Conservation (phyloP, 2,113 vertebrate species). For the Archocentrus centrarchus region DNA sequence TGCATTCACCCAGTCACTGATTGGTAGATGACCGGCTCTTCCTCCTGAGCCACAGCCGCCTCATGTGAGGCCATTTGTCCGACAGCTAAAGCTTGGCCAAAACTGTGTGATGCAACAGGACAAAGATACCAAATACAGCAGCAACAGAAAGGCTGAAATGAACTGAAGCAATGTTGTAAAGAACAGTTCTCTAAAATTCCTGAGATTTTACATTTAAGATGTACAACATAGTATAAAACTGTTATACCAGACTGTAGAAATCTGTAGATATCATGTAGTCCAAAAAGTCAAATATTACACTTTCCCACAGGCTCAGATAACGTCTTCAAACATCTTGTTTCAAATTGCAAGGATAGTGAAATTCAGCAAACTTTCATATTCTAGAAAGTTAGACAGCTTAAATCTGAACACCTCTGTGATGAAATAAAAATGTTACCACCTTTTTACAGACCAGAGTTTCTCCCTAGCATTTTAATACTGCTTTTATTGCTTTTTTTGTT, state of each 20-base stretch:
- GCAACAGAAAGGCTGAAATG: neutral
- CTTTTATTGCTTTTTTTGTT: neutral
- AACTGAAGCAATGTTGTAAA: neutral
- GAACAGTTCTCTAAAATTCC: neutral
- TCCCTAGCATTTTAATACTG: neutral
- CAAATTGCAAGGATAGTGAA: neutral
- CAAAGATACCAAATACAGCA: neutral
- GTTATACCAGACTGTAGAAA: neutral
- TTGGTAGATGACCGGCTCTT: too few species aligned
- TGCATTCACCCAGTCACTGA: too few species aligned
- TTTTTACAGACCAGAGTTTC: neutral
- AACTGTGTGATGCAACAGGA: neutral
- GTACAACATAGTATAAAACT: neutral
- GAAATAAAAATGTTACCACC: neutral
- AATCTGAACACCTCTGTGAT: too few species aligned
- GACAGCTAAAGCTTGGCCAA: neutral
- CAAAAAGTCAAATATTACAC: neutral
- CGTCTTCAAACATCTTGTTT: neutral
- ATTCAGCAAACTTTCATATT: neutral
- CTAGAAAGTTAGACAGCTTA: neutral
- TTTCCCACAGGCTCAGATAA: neutral
- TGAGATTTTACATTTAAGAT: neutral
- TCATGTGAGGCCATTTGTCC: neutral
- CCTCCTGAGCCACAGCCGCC: too few species aligned
- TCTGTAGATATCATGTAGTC: neutral